Evolutionary conservation across 2,797 vertebrate species (phyloP), one percentile per base, ranked within the genome.

Genomic region (Pagetopsis macropterus): DNA sequence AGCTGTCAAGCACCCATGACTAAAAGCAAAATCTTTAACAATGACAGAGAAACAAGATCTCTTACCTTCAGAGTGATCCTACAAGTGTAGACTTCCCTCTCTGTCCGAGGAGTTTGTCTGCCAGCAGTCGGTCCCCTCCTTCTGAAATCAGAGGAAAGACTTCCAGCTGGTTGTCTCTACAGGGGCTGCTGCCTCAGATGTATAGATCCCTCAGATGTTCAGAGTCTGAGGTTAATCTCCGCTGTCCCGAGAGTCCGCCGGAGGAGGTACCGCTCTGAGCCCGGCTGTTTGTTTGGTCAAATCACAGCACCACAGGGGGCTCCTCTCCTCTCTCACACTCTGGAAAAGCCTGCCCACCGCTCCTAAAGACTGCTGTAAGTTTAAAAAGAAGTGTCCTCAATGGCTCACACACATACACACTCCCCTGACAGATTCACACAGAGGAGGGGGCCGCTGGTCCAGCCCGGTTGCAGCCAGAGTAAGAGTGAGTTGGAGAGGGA

Each of bases 281-380:
- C 72, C 0, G 68, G 75, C 84, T 93, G 94, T 95, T 95, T 94
- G 88, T 93, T 93, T 93, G 92, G 92, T 93, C 92, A 94, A 90
- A 93, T 90, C 86, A 90, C 88, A 90, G 86, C 86, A 75, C 87
- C 72, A 65, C n/a, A 63, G 90, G 91, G 81, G 83, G 85, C 81
- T 88, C 84, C 76, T 84, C 83, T 88, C 85, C 71, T 63, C 81
- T 86, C 89, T 83, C 84, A 75, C 87, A 90, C 80, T 73, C 63
- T 70, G 61, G 59, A 78, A 78, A 76, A 74, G 69, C 66, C 74
- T 64, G 61, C 66, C 77, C 70, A 72, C 73, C 66, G 41, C 78
- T 81, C 75, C 78, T 56, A 84, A 72, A 81, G 75, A 82, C 76
- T 63, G 78, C 67, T 83, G 65, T 37, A 79, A 73, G 67, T 76